A percentile compares a stretch with the other conserved stretches of the same genome.
Conservation (phyloP, 2,113 vertebrate species). For the Pelvicachromis taeniatus region DNA sequence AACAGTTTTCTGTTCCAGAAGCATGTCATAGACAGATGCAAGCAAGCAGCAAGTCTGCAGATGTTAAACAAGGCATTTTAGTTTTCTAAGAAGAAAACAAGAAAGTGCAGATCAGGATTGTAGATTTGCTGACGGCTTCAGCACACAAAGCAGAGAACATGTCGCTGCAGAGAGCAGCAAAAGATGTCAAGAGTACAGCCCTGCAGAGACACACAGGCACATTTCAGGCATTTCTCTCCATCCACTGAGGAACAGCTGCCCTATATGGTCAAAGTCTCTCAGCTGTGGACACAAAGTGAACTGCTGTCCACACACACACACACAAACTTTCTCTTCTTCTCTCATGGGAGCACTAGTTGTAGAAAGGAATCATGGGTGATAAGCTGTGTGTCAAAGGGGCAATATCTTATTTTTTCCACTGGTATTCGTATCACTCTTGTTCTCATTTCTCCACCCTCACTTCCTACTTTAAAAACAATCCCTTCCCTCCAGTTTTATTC, state of each 20-base stretch:
- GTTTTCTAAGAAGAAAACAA: neutral
- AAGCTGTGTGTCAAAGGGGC: constrained; percentile 27
- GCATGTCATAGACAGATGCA: neutral
- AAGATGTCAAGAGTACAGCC: neutral
- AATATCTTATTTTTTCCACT: neutral
- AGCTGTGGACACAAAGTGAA: constrained; percentile 45
- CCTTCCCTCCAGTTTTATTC: neutral
- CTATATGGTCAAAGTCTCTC: constrained; percentile 69
- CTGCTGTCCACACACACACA: neutral
- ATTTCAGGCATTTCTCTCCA: constrained; percentile 59
- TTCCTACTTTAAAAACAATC: neutral
- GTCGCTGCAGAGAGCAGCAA: neutral
- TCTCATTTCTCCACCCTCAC: neutral
- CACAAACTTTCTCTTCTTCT: neutral
- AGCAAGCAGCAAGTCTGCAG: neutral
- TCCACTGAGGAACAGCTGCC: constrained; percentile 48
- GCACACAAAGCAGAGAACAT: neutral
- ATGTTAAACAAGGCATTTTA: neutral
- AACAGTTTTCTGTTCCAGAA: neutral
- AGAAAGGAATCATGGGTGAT: constrained; percentile 50
- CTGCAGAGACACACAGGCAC: constrained; percentile 31
- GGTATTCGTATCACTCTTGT: neutral
- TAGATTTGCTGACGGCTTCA: neutral
- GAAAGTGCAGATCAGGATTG: neutral
- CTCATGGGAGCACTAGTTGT: constrained; percentile 14